Base-by-base conservation (phyloP, 2,888 invertebrate species). In the Abrostola triplasia region DNA sequence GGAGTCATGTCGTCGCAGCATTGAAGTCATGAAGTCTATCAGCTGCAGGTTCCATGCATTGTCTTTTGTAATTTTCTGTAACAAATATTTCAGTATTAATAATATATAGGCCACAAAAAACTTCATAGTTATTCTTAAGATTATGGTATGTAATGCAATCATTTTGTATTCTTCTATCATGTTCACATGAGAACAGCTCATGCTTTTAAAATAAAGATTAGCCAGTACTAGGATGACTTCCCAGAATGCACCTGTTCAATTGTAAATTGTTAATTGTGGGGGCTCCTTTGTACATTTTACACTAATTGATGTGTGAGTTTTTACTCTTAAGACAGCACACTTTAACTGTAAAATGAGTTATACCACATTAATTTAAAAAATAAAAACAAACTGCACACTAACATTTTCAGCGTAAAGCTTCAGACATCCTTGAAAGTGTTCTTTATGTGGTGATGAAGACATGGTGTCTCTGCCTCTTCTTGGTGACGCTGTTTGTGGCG, bases 41-140 rank as follows among this genome's bases (percentile, higher is more conserved):
- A 98, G 95, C 72, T 97, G 97, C 1, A 98, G 92, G 71, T 96
- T 97, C 96, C 98, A 99, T 0, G 98, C 98, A 95, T 98, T 98
- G 85, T 98, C 98, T 54, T 96, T 95, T 82, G 96, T 98, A 77
- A 99, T 97, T 96, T 98, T 98, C 97, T 97, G 90, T 6, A 95
- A 88, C 64, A 47, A 53, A 35, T 35, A 10, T 6, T 24, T 12
- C 36, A 35, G 11, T 35, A 10, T 42, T 8, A n/a, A 9, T 35
- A 36, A 44, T 55, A 9, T 44, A 24, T 24, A 1, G 4, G 24
- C 24, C 1, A 4, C 24, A 24, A 24, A 24, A 24, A 24, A 24
- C 1, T 2, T 2, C 24, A 24, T 24, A 24, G 24, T 24, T 24
- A 24, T 4, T 24, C 24, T 24, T 24, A 2, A 2, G 4, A 24